A percentile compares a stretch with the other conserved stretches of the same genome.
These are phyloP conservation scores for Zosterops pallidus DNA, from an alignment of 2,113 vertebrate species.

Conservation along the genomic window DNA sequence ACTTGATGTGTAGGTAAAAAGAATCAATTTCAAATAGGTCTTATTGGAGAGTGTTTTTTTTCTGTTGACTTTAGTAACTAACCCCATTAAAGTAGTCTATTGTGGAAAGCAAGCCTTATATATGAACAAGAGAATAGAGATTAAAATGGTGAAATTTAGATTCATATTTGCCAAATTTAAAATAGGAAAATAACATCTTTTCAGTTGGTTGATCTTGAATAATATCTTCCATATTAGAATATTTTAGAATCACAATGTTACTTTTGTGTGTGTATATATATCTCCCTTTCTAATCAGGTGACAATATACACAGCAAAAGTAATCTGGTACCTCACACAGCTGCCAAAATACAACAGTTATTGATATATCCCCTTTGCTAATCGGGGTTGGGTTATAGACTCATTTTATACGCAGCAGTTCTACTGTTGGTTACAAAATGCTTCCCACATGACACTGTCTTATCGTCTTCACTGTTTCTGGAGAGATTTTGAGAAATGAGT, in stretches of 20 bases:
- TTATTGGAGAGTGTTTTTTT: background rate
- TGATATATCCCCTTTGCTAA: background rate
- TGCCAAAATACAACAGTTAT: background rate
- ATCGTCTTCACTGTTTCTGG: background rate
- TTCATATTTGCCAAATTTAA: background rate
- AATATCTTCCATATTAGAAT: background rate
- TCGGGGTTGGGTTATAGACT: background rate
- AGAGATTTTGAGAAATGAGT: conserved; percentile 20
- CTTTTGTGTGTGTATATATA: background rate
- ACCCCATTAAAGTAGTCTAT: background rate
- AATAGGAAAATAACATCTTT: background rate
- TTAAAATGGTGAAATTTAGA: background rate
- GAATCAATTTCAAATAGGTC: background rate
- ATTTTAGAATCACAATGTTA: background rate
- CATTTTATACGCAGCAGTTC: background rate
- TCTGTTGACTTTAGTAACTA: background rate
- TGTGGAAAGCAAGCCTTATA: background rate
- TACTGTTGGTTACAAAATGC: conserved; percentile 16
- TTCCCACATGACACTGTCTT: conserved; percentile 5
- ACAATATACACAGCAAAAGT: background rate
- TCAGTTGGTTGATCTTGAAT: background rate
- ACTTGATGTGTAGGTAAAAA: background rate
- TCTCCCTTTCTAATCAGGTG: background rate
- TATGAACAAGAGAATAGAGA: background rate
- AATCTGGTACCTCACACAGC: background rate